Evolutionary conservation across 2,113 vertebrate species (phyloP).

Genomic region (Arenaria interpres): DNA sequence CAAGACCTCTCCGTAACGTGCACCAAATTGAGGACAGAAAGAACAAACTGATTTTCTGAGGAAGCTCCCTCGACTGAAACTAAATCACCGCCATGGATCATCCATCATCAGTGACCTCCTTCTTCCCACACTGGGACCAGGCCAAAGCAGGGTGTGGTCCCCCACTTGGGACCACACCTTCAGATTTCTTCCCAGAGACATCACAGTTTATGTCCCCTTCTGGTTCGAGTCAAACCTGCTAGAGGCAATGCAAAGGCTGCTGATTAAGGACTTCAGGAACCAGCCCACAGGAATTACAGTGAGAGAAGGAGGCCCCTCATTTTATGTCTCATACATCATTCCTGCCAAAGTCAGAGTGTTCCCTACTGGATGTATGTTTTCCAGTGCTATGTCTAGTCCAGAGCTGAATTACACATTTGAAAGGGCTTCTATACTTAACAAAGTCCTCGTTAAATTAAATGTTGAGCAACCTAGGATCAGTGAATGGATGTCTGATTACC

Average conservation of each 20-base stretch:
- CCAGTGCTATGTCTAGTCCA: background rate
- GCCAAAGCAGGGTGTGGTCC: background rate
- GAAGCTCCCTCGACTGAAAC: background rate
- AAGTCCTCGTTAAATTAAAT: background rate
- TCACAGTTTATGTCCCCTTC: background rate
- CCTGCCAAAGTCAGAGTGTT: background rate
- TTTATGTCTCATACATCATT: background rate
- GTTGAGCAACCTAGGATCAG: background rate
- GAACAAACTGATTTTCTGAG: background rate
- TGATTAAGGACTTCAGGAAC: background rate
- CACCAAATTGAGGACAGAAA: background rate
- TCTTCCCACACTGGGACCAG: background rate
- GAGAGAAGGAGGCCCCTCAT: background rate
- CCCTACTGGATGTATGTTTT: background rate
- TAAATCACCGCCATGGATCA: accelerated
- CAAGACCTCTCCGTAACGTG: background rate
- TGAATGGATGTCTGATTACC: background rate
- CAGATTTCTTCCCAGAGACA: background rate
- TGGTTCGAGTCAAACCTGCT: background rate
- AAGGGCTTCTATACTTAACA: background rate
- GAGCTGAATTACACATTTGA: background rate
- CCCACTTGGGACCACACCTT: background rate
- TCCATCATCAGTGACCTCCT: background rate
- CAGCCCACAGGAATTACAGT: background rate
- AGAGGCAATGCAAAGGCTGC: background rate